These are phyloP conservation scores for Ianthella basta DNA, from an alignment of 37 sponge, comb jelly and placozoan genomes.

Conservation along the genomic window DNA sequence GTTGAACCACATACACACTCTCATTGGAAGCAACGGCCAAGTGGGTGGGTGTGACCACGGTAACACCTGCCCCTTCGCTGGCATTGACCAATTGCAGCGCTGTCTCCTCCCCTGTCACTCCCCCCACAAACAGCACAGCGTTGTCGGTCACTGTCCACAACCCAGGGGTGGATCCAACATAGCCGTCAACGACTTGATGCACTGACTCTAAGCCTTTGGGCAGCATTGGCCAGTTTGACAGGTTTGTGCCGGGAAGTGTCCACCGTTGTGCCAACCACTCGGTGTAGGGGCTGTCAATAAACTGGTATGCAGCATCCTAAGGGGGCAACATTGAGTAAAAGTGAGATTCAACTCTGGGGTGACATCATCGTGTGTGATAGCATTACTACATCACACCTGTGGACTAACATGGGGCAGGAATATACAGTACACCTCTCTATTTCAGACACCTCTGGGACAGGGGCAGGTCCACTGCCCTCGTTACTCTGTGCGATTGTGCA, in stretches of 20 bases:
- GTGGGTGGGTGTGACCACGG: slow-evolving; percentile 3
- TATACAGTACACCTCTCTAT: background rate
- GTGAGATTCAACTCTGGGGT: too few species aligned
- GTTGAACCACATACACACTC: slow-evolving; percentile 47
- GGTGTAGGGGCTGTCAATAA: slow-evolving; percentile 72
- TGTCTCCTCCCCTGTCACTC: slow-evolving; percentile 2
- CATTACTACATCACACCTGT: background rate
- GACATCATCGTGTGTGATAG: background rate
- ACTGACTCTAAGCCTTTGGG: slow-evolving; percentile 46
- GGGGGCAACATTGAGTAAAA: background rate
- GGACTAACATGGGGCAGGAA: background rate
- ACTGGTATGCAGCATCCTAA: background rate
- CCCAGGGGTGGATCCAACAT: slow-evolving; percentile 28
- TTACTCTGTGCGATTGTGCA: too few species aligned
- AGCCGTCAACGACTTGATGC: slow-evolving; percentile 46
- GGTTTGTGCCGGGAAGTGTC: slow-evolving; percentile 50
- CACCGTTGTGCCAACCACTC: slow-evolving; percentile 80
- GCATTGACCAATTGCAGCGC: slow-evolving; percentile 49
- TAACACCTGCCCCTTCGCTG: slow-evolving; percentile 27
- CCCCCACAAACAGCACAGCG: slow-evolving; percentile 51
- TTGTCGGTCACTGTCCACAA: slow-evolving; percentile 56
- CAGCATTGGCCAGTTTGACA: slow-evolving; percentile 69
- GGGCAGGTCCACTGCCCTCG: too few species aligned
- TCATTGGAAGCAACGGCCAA: slow-evolving; percentile 19
- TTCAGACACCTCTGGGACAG: too few species aligned